A percentile compares a stretch with the other conserved stretches of the same genome.
Conservation (phyloP, 2,113 vertebrate genomes). For the Antennarius striatus region DNA sequence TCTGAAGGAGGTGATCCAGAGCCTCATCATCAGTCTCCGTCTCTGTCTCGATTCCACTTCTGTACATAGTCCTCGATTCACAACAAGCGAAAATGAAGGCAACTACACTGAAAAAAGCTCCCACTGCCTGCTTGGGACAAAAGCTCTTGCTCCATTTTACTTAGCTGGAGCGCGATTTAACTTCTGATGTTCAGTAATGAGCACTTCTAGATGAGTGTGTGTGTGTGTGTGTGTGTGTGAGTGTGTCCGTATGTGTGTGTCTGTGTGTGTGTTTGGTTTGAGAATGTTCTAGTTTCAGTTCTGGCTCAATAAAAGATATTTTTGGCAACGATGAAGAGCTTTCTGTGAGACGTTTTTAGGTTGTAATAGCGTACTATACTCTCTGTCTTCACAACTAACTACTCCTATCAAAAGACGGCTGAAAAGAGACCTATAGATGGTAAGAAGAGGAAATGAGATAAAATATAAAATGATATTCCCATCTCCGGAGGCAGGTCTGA, state of each 20-base stretch:
- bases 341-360: constrained; percentile 70
- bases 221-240: constrained; percentile 31
- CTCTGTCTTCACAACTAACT: constrained; percentile 69
- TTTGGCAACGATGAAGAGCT: constrained; percentile 84
- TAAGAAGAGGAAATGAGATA: constrained; percentile 60
- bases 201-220: constrained; percentile 73
- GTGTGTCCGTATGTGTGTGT: constrained; percentile 27
- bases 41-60: constrained; percentile 60
- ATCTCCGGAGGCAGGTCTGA: constrained; percentile 62
- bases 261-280: constrained; percentile 48
- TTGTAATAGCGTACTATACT: constrained; percentile 66
- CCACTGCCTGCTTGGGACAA: constrained; percentile 65
- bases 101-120: constrained; percentile 74
- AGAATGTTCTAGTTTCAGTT: constrained; percentile 75
- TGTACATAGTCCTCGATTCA: constrained; percentile 69
- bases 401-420: constrained; percentile 68
- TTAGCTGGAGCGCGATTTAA: constrained; percentile 64
- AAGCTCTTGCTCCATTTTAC: constrained; percentile 66
- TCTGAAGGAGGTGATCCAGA: constrained; percentile 17
- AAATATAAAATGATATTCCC: constrained; percentile 69
- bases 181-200: constrained; percentile 76
- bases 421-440: constrained; percentile 55
- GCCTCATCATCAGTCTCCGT: constrained; percentile 56
- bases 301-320: constrained; percentile 82
- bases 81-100: constrained; percentile 75